Evolutionary conservation across 2,888 invertebrate species (phyloP).

Genomic region (Leucania comma): DNA sequence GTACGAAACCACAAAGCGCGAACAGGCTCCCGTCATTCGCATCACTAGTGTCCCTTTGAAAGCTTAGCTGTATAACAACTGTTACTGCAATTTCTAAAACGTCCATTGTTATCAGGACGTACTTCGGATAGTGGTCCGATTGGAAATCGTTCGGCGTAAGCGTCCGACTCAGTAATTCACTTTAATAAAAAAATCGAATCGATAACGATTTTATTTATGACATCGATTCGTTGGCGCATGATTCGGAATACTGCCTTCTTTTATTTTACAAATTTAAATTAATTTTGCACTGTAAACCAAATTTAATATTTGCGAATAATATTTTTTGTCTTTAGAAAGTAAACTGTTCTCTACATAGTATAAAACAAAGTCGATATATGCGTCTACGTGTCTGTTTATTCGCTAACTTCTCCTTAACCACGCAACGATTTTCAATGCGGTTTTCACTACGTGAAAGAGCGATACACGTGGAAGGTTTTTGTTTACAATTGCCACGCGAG

Average conservation of each 20-base stretch:
- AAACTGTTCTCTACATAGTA: not conserved
- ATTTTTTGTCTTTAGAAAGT: not conserved
- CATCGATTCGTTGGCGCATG: not conserved
- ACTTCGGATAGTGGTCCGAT: slow-evolving; percentile 21
- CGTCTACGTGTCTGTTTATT: too few species aligned
- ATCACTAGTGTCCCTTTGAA: slow-evolving; percentile 23
- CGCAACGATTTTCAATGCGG: too few species aligned
- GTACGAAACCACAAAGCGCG: not conserved
- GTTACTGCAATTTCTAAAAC: slow-evolving; percentile 35
- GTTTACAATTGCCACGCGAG: too few species aligned
- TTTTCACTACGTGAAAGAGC: too few species aligned
- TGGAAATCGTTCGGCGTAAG: slow-evolving; percentile 29
- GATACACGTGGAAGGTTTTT: too few species aligned
- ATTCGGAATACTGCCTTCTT: not conserved
- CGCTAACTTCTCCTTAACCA: too few species aligned
- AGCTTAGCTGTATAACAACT: slow-evolving; percentile 11
- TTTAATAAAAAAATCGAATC: slow-evolving; percentile 16
- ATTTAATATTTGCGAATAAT: not conserved
- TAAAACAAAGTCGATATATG: not conserved
- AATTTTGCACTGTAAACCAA: not conserved
- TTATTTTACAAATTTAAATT: not conserved
- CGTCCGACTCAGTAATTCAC: slow-evolving; percentile 32
- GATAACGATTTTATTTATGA: slow-evolving; percentile 11
- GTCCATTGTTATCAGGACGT: slow-evolving; percentile 18
- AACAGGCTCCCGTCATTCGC: not conserved